Base-by-base conservation (phyloP, 2,797 vertebrate species). In the Molossus molossus region DNA sequence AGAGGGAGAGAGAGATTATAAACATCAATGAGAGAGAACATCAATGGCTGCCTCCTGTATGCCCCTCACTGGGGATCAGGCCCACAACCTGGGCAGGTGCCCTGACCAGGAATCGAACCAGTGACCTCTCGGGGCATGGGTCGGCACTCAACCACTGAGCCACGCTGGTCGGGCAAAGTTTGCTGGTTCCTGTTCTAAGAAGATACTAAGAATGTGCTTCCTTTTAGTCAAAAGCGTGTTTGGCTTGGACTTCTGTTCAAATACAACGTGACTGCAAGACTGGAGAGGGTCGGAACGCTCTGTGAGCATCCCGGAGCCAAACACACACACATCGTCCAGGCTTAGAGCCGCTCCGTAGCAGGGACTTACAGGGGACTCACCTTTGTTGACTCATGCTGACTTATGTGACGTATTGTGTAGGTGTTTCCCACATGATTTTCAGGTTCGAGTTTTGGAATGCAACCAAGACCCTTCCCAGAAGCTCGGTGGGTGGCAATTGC, bases 141-240 rank as follows among this genome's bases (percentile, higher is more conserved):
- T 45, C 6, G 40, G 4, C 6, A 3, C 40, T 45, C 40, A 45
- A 45, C 40, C 40, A 45, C 40, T 45, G 40, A 45, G 40, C 40
- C 40, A 45, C 40, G 6, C 40, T 45, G 40, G 40, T 3, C 40
- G 40, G 40, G 40, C 33, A 65, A 82, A 77, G 64, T 40, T 40
- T 91, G 67, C 87, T 69, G 2, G 67, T 9, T 37, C 69, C 70
- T 8, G 97, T 97, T 97, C 98, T 98, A 97, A 73, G 91, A 97
- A 98, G 97, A 97, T 86, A 93, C 57, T 87, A 97, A 96, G 97
- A 98, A 97, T 97, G 97, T 96, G 96, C 97, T 98, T 97, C 97
- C 98, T 98, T 98, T 97, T 96, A 97, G 89, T 97, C 95, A 97
- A 91, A 97, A 96, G 95, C 88, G 87, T 96, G 95, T 94, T 77